These are phyloP conservation scores for Apodemus speciosus DNA, from an alignment of 2,113 vertebrate species.

Conservation along the genomic window DNA sequence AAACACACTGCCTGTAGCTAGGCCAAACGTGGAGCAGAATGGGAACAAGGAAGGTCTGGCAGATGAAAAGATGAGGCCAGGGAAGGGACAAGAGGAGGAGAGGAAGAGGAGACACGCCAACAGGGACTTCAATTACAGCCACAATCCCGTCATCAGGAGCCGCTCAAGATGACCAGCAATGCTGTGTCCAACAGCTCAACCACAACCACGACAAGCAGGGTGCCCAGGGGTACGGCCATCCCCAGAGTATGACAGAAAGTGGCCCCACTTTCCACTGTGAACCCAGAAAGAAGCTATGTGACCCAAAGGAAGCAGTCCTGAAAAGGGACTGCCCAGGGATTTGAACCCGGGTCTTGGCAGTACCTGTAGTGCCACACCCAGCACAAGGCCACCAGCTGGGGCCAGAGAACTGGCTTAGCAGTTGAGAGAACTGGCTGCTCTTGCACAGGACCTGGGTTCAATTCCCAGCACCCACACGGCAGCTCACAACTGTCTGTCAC, in stretches of 20 bases:
- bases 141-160: not conserved
- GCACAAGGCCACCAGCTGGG: not conserved
- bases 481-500: too few species aligned
- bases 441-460: too few species aligned
- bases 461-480: too few species aligned
- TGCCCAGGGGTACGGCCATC: too few species aligned
- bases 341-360: not conserved
- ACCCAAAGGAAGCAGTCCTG: not conserved
- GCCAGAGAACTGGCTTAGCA: too few species aligned
- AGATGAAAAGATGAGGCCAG: not conserved
- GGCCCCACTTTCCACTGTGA: not conserved
- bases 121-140: too few species aligned
- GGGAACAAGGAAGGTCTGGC: not conserved
- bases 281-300: not conserved
- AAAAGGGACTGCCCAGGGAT: not conserved
- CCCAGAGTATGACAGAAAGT: not conserved
- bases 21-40: not conserved
- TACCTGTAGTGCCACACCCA: not conserved
- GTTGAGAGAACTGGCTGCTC: too few species aligned
- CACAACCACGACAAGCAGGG: not conserved
- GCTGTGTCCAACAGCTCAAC: not conserved
- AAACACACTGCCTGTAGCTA: too few species aligned
- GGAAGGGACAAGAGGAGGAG: not conserved
- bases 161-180: not conserved
- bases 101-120: not conserved